Evolutionary conservation across 2,797 vertebrate species (phyloP).

Genomic region (Enteromius argenteus): DNA sequence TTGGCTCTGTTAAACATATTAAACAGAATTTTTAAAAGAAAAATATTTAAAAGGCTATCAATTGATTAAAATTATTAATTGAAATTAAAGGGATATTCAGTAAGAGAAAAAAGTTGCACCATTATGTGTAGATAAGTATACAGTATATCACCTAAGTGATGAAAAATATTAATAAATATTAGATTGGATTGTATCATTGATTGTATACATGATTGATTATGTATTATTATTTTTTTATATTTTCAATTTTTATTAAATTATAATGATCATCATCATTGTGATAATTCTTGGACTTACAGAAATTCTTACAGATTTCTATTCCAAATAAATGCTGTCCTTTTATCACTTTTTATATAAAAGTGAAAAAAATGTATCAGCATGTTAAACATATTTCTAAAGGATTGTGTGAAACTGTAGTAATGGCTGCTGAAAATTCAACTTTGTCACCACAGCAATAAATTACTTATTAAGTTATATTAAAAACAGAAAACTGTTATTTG

Average conservation of each 20-base stretch:
- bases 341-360: not conserved
- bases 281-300: not conserved
- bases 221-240: not conserved
- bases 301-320: not conserved
- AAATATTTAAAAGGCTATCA: not conserved
- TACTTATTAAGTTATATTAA: not conserved
- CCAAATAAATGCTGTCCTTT: not conserved
- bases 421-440: not conserved
- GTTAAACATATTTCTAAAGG: not conserved
- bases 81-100: not conserved
- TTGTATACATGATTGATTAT: not conserved
- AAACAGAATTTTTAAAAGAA: not conserved
- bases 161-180: not conserved
- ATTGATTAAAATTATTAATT: not conserved
- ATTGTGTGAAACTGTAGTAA: not conserved
- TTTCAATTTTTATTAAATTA: not conserved
- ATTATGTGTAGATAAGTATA: not conserved
- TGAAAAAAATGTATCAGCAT: not conserved
- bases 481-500: not conserved
- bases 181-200: not conserved
- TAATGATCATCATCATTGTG: not conserved
- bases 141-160: not conserved
- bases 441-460: not conserved
- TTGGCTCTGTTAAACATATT: not conserved
- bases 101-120: not conserved